Evolutionary conservation across 2,888 invertebrate species (phyloP).

Genomic region (Eumacrocentrus americanus): DNA sequence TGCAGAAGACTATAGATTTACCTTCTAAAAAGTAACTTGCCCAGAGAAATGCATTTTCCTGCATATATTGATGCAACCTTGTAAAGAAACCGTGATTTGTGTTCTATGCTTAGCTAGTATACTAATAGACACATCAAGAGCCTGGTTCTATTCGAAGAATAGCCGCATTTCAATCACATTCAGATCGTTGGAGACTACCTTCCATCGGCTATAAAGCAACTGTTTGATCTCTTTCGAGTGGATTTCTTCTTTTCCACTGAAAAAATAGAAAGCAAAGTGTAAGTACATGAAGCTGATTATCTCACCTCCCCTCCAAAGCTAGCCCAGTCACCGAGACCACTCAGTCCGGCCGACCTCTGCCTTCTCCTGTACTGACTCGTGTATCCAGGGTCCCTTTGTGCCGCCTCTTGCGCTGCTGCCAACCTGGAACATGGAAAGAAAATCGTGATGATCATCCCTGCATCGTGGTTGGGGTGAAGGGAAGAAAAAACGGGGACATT

Average conservation of each 20-base stretch:
- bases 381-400: conserved; percentile 63
- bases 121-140: neutral
- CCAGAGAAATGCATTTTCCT: conserved; percentile 1
- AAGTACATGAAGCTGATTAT: conserved; percentile 15
- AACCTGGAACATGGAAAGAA: conserved; percentile 68
- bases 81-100: conserved; percentile 12
- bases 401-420: conserved; percentile 95
- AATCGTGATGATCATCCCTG: neutral
- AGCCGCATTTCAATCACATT: neutral
- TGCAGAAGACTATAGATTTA: conserved; percentile 2
- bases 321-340: conserved; percentile 62
- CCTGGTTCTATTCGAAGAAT: neutral
- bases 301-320: conserved; percentile 61
- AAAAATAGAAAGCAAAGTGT: neutral
- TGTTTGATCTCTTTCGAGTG: neutral
- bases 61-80: conserved; percentile 13
- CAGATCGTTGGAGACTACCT: too few species aligned
- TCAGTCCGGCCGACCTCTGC: conserved; percentile 60
- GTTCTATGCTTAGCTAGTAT: neutral
- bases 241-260: neutral
- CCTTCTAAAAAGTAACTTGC: neutral
- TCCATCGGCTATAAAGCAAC: neutral
- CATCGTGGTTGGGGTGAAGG: neutral
- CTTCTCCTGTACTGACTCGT: conserved; percentile 61
- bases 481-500: conserved; percentile 13